These are phyloP conservation scores for Dreissena rostriformis DNA, from an alignment of 1,140 invertebrate genomes.

Conservation along the genomic window DNA sequence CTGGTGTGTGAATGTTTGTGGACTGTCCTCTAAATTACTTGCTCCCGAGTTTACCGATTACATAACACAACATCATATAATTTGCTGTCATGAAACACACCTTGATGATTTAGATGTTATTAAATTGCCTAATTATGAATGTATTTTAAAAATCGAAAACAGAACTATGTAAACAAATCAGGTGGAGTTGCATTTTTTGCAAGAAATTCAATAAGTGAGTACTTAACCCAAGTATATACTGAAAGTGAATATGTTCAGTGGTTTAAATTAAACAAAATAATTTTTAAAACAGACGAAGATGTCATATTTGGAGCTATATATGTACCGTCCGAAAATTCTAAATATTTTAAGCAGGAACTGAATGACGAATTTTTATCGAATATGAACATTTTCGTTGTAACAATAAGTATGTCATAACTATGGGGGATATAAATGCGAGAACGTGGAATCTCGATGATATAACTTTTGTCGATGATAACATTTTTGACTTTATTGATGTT, in stretches of 20 bases:
- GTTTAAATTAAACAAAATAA: constrained; percentile 4
- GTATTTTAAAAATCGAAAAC: constrained; percentile 12
- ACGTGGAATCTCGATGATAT: not conserved
- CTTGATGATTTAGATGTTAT: constrained; percentile 7
- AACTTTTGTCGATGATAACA: constrained; percentile 1
- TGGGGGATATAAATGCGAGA: not conserved
- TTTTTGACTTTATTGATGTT: constrained; percentile 12
- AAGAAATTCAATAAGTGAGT: not conserved
- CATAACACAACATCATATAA: not conserved
- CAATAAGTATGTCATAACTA: constrained; percentile 3
- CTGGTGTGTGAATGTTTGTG: constrained; percentile 1
- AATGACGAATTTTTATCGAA: not conserved
- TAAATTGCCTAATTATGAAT: not conserved
- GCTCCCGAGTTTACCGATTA: constrained; percentile 2
- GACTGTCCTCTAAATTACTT: not conserved
- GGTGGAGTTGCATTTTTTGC: constrained; percentile 1
- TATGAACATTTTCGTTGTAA: not conserved
- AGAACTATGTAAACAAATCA: not conserved
- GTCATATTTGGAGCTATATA: constrained; percentile 3
- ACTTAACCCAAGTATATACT: not conserved
- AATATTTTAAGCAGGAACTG: not conserved
- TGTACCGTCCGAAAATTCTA: constrained; percentile 4
- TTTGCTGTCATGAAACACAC: not conserved
- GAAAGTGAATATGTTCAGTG: constrained; percentile 23
- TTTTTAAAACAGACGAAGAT: constrained; percentile 6